A percentile compares a stretch with the other conserved stretches of the same genome.
These are phyloP conservation scores for Teleogryllus occipitalis DNA, from an alignment of 1,140 invertebrate genomes.

Conservation along the genomic window DNA sequence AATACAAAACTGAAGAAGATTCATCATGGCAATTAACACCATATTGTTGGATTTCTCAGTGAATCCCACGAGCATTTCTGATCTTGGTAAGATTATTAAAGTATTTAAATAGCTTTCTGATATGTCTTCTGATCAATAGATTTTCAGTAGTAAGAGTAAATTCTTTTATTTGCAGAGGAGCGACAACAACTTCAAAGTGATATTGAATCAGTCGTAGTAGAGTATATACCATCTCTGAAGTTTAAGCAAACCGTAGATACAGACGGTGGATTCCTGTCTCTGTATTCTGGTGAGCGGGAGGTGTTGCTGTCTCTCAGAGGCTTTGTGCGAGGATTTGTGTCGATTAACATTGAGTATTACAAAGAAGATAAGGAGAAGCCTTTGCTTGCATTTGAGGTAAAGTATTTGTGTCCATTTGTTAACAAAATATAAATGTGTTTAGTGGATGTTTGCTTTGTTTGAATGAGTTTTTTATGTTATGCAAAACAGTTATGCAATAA, in stretches of 20 bases:
- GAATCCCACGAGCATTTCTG: not conserved
- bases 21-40: slow-evolving; percentile 14
- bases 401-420: not conserved
- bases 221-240: slow-evolving; percentile 59
- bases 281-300: slow-evolving; percentile 58
- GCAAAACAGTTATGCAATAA: too few species aligned
- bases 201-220: slow-evolving; percentile 55
- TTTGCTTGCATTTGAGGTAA: slow-evolving; percentile 61
- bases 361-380: slow-evolving; percentile 61
- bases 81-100: slow-evolving; percentile 1
- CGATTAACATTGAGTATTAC: slow-evolving; percentile 73
- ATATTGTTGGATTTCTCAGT: slow-evolving; percentile 16
- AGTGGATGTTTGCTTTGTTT: slow-evolving; percentile 12
- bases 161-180: slow-evolving; percentile 36
- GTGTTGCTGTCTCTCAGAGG: slow-evolving; percentile 60
- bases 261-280: slow-evolving; percentile 55
- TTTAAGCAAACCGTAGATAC: slow-evolving; percentile 42
- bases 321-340: slow-evolving; percentile 62
- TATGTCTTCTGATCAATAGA: not conserved
- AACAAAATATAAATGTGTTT: slow-evolving; percentile 17
- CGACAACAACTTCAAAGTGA: slow-evolving; percentile 54
- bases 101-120: not conserved
- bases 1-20: too few species aligned
- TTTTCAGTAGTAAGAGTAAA: not conserved
- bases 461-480: slow-evolving; percentile 12